phyloP scores from a whole-genome alignment of 2,888 invertebrate genomes.

The Alentia gelatinosa region DNA sequence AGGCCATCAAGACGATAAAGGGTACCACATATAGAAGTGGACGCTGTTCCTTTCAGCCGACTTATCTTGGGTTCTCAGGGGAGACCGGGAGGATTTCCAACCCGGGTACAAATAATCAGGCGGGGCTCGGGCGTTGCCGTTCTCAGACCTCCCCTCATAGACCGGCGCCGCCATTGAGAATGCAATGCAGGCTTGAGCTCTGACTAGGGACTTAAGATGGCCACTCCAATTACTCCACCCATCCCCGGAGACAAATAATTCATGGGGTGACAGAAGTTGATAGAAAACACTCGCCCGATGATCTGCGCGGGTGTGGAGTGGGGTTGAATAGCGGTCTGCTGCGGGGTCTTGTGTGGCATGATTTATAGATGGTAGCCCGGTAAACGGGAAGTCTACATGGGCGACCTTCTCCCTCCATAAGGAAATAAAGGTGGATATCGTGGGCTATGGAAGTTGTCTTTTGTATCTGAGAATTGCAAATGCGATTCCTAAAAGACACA shows the following conservation, averaged over 20 bases:
- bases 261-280: constrained; percentile 50
- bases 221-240: constrained; percentile 34
- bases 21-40: background rate
- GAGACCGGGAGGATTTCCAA: background rate
- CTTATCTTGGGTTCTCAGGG: background rate
- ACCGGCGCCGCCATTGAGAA: background rate
- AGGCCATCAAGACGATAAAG: background rate
- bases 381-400: too few relatives aligned
- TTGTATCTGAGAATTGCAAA: too few relatives aligned
- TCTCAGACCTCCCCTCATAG: background rate
- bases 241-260: constrained; percentile 36
- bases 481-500: too few relatives aligned
- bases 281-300: constrained; percentile 48
- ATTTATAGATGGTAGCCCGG: background rate
- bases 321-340: background rate
- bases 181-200: background rate
- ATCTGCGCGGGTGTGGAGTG: background rate
- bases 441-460: too few relatives aligned
- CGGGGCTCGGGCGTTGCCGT: background rate
- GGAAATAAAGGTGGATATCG: too few relatives aligned
- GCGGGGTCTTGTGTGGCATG: background rate
- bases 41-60: background rate
- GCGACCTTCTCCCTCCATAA: too few relatives aligned
- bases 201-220: constrained; percentile 50
- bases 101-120: background rate